Percentiles rank a stretch among this genome's conserved stretches.
phyloP scores from a whole-genome alignment of 2,888 invertebrate species.

The Tachina grossa region DNA sequence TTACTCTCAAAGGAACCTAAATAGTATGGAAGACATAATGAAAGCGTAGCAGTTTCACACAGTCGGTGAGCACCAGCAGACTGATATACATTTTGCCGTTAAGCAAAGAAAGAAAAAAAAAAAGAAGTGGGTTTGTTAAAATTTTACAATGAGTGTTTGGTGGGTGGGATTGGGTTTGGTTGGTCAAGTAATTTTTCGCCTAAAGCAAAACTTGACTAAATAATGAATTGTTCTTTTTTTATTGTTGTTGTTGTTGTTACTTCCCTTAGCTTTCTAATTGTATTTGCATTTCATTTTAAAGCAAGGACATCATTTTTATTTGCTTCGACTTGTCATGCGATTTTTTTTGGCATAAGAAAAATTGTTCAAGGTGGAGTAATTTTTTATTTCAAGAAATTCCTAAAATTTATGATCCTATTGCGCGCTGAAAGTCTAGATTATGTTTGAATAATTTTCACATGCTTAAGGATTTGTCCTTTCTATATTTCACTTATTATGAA shows the following conservation, averaged over 20 bases:
- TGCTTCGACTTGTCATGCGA: conserved; percentile 69
- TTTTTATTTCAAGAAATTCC: conserved; percentile 34
- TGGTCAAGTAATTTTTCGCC: conserved; percentile 30
- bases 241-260: not conserved
- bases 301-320: conserved; percentile 70
- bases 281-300: conserved; percentile 24
- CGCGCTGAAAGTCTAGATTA: conserved; percentile 70
- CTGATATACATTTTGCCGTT: not conserved
- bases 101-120: not conserved
- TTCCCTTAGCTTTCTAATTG: not conserved
- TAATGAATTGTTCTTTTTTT: conserved; percentile 42
- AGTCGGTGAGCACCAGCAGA: not conserved
- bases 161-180: conserved; percentile 48
- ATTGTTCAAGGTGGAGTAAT: conserved; percentile 55
- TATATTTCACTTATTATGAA: not conserved
- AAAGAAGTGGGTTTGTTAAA: conserved; percentile 16
- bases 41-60: not conserved
- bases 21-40: not conserved
- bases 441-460: conserved; percentile 72
- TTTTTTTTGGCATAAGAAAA: conserved; percentile 43
- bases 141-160: conserved; percentile 5
- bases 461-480: conserved; percentile 67
- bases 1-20: not conserved
- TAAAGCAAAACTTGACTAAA: conserved; percentile 39
- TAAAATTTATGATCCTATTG: conserved; percentile 65